These are phyloP conservation scores for Timema cristinae DNA, from an alignment of 2,888 invertebrate species.

Conservation along the genomic window DNA sequence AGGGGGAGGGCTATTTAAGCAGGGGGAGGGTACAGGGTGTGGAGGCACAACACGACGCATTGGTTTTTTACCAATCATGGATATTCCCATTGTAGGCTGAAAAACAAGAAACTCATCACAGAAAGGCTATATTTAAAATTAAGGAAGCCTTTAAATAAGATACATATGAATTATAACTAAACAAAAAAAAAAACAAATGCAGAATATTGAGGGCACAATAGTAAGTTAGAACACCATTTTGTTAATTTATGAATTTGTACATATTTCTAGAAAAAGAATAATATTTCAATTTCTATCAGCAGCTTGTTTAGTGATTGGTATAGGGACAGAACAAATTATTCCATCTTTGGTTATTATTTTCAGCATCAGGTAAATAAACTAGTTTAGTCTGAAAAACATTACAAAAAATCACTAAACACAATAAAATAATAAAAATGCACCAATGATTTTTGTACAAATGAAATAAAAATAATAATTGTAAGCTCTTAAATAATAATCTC, in stretches of 20 bases:
- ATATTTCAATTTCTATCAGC: too few species aligned
- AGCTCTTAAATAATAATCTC: too few species aligned
- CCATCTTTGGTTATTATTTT: too few species aligned
- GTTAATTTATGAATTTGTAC: too few species aligned
- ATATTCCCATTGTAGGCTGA: constrained; percentile 43
- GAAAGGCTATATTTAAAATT: not conserved
- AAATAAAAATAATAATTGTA: too few species aligned
- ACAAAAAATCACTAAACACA: not conserved
- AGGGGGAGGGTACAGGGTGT: constrained; percentile 38
- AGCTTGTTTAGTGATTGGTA: too few species aligned
- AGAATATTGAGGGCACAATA: not conserved
- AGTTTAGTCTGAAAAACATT: not conserved
- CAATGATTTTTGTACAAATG: too few species aligned
- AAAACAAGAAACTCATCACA: constrained; percentile 20
- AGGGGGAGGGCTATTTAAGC: constrained; percentile 45
- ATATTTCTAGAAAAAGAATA: too few species aligned
- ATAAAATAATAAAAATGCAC: too few species aligned
- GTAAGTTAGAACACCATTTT: too few species aligned
- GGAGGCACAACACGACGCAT: constrained; percentile 21
- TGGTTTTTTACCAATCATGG: constrained; percentile 42
- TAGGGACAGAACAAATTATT: too few species aligned
- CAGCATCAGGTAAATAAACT: too few species aligned
- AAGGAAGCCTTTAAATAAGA: not conserved
- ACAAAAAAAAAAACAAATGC: not conserved
- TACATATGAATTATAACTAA: not conserved